Evolutionary conservation across 1,140 invertebrate species (phyloP).

Genomic region (Tigriopus japonicus): DNA sequence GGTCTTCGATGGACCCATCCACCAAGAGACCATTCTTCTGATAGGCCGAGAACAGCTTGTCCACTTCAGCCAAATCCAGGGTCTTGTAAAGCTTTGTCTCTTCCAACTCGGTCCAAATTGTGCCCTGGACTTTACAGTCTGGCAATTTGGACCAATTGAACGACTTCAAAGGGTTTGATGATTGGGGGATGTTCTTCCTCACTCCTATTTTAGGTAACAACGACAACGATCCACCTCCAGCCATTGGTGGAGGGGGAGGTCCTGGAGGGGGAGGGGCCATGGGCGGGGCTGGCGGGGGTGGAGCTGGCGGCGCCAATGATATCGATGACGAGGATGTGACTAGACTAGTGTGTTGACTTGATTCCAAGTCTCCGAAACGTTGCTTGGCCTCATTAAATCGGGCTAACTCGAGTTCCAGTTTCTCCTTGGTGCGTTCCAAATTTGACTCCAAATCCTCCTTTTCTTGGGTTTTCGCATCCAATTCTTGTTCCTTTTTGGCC

Average conservation of each 20-base stretch:
- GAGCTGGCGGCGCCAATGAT: slow-evolving; percentile 31
- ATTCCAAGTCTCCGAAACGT: slow-evolving; percentile 48
- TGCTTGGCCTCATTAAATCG: slow-evolving; percentile 68
- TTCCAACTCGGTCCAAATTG: slow-evolving; percentile 83
- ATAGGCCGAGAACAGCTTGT: slow-evolving; percentile 84
- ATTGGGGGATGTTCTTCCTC: slow-evolving; percentile 52
- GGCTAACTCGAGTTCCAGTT: slow-evolving; percentile 71
- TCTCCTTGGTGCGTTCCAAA: slow-evolving; percentile 59
- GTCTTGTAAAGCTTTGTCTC: slow-evolving; percentile 76
- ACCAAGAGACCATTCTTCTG: slow-evolving; percentile 57
- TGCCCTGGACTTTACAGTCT: slow-evolving; percentile 40
- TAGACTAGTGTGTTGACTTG: background rate
- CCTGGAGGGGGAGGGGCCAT: slow-evolving; percentile 20
- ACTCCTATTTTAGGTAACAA: slow-evolving; percentile 42
- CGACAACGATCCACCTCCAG: background rate
- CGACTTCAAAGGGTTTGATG: slow-evolving; percentile 76
- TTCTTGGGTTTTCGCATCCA: slow-evolving; percentile 69
- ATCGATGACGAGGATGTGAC: background rate
- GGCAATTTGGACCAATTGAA: slow-evolving; percentile 83
- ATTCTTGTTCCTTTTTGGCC: slow-evolving; percentile 78
- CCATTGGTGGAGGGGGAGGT: slow-evolving; percentile 17
- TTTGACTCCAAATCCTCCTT: slow-evolving; percentile 76
- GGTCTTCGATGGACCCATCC: slow-evolving; percentile 20
- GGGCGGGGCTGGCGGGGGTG: slow-evolving; percentile 37
- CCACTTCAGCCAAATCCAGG: slow-evolving; percentile 79